These are phyloP conservation scores for Lordiphosa andalusiaca DNA, from an alignment of 2,888 invertebrate species.

Conservation along the genomic window DNA sequence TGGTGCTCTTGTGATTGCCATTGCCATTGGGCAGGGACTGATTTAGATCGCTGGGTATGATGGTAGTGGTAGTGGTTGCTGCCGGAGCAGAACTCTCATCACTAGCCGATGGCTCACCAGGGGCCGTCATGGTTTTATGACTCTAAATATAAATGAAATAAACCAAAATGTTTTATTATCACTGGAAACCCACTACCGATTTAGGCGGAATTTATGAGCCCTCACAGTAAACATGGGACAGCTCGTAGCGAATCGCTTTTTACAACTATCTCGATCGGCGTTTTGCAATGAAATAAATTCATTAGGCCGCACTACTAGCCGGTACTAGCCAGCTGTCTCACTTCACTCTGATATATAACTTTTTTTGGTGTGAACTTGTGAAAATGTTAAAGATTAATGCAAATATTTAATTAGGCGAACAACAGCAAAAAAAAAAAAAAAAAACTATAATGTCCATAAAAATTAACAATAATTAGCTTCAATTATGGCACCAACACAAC, in stretches of 20 bases:
- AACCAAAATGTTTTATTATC: constrained; percentile 14
- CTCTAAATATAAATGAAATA: constrained; percentile 19
- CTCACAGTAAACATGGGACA: constrained; percentile 36
- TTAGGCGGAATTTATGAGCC: constrained; percentile 7
- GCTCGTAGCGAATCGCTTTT: constrained; percentile 35
- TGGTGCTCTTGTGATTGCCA: constrained; percentile 53
- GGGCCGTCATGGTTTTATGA: constrained; percentile 49
- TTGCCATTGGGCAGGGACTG: constrained; percentile 45
- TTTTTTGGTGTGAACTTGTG: constrained; percentile 42
- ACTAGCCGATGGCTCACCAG: constrained; percentile 49
- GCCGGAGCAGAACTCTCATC: constrained; percentile 37
- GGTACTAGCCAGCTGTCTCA: constrained; percentile 16
- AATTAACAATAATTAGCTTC: constrained; percentile 57
- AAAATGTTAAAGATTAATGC: constrained; percentile 65
- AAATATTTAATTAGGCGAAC: constrained; percentile 52
- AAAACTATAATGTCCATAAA: constrained; percentile 33
- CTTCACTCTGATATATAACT: background rate
- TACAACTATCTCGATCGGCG: constrained; percentile 73
- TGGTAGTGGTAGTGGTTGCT: constrained; percentile 15
- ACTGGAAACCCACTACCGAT: constrained; percentile 1
- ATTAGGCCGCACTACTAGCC: constrained; percentile 40
- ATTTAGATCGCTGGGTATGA: constrained; percentile 44
- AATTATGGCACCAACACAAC: constrained; percentile 36
- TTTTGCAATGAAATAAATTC: constrained; percentile 73
- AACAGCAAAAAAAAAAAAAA: constrained; percentile 16